A percentile compares a stretch with the other conserved stretches of the same genome.
Conservation (phyloP, 2,888 invertebrate species). For the Ptilodon capucinus region DNA sequence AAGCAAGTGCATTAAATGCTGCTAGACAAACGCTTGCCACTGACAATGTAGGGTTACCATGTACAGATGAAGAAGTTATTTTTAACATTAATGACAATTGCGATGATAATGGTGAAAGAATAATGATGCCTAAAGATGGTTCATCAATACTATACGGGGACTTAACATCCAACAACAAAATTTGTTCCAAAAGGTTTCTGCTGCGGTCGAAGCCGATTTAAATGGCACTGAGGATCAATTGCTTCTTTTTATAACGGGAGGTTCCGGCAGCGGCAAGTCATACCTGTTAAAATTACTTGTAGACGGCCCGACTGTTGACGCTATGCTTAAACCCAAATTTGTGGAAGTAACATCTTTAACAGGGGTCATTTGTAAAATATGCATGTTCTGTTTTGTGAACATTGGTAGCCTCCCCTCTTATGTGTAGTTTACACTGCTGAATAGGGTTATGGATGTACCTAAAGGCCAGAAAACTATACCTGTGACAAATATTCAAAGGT, state of each 20-base stretch:
- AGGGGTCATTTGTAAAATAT: too few species aligned
- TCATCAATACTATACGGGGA: background rate
- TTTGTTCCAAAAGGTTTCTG: background rate
- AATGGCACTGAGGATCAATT: background rate
- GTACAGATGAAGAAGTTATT: background rate
- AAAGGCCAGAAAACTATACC: too few species aligned
- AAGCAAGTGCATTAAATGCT: too few species aligned
- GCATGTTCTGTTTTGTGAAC: too few species aligned
- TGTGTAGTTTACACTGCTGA: too few species aligned
- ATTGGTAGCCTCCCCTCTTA: too few species aligned
- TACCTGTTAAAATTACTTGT: background rate
- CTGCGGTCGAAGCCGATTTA: background rate
- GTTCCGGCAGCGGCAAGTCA: too few species aligned
- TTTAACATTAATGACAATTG: background rate
- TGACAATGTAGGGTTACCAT: background rate
- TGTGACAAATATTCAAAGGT: too few species aligned
- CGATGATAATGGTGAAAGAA: background rate
- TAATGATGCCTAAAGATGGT: background rate
- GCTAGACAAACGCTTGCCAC: too few species aligned
- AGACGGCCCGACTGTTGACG: constrained; percentile 13
- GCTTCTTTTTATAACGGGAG: background rate
- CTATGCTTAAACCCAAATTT: constrained; percentile 20
- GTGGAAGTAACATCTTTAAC: constrained; percentile 21
- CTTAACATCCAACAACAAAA: background rate
- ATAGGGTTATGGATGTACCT: too few species aligned